These are phyloP conservation scores for Dasyornis broadbenti DNA, from an alignment of 2,113 vertebrate genomes.

Conservation along the genomic window DNA sequence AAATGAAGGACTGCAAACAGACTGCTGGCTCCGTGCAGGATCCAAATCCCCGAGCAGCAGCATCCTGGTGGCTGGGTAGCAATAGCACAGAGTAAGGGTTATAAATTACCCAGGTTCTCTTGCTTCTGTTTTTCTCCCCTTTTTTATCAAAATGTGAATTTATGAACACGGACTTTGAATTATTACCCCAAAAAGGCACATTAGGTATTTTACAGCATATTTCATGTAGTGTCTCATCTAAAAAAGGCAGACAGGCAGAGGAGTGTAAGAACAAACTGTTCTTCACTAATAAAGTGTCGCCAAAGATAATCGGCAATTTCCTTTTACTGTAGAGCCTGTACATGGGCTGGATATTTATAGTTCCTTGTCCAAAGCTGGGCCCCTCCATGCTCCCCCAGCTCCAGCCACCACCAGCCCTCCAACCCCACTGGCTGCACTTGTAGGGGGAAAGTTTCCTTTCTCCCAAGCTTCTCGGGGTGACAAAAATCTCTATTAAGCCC, in stretches of 20 bases:
- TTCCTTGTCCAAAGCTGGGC: background rate
- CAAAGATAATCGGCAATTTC: background rate
- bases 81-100: background rate
- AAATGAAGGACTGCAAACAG: background rate
- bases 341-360: background rate
- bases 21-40: background rate
- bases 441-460: background rate
- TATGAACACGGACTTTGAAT: constrained; percentile 29
- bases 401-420: background rate
- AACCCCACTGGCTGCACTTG: background rate
- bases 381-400: background rate
- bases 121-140: background rate
- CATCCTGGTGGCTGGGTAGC: background rate
- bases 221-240: constrained; percentile 8
- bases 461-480: background rate
- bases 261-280: constrained; percentile 40
- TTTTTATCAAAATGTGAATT: constrained; percentile 19
- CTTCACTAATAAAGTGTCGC: background rate
- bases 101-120: background rate
- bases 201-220: constrained; percentile 27
- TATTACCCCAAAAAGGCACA: constrained; percentile 35
- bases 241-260: constrained; percentile 18
- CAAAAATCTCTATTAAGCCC: background rate
- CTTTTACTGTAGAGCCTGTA: background rate
- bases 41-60: background rate